Evolutionary conservation across 2,113 vertebrate species (phyloP).

Genomic region (Thomomys bottae): DNA sequence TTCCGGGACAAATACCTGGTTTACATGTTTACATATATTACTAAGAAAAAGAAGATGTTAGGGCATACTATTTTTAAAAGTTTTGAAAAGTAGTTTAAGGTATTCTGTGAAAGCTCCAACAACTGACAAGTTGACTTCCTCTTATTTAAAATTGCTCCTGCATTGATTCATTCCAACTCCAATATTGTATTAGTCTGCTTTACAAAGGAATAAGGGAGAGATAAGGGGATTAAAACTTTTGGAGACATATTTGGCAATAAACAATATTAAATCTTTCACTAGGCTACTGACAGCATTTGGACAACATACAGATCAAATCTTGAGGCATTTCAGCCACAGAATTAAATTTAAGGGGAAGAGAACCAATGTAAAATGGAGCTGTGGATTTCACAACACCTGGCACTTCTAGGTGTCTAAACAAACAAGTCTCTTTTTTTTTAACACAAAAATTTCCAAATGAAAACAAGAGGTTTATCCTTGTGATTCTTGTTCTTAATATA

Average conservation of each 20-base stretch:
- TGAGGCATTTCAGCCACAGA: constrained; percentile 52
- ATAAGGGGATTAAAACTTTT: constrained; percentile 78
- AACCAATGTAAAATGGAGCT: constrained; percentile 63
- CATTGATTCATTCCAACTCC: constrained; percentile 61
- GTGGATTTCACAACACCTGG: constrained; percentile 51
- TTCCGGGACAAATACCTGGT: not conserved
- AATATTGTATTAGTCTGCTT: constrained; percentile 66
- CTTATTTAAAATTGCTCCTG: constrained; percentile 59
- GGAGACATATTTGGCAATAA: constrained; percentile 79
- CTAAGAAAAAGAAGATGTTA: not conserved
- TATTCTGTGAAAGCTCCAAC: constrained; percentile 34
- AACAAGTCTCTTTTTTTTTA: constrained; percentile 2
- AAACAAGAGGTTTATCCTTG: no score
- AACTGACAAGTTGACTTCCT: constrained; percentile 52
- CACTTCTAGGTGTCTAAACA: constrained; percentile 17
- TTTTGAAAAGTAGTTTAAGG: constrained; percentile 53
- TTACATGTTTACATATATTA: constrained; percentile 26
- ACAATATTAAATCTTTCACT: constrained; percentile 76
- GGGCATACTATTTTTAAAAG: not conserved
- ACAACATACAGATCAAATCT: constrained; percentile 72
- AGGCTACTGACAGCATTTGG: constrained; percentile 65
- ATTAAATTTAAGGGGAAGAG: constrained; percentile 64
- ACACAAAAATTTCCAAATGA: constrained; percentile 56
- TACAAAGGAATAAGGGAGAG: constrained; percentile 61
- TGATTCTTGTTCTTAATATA: no score